Evolutionary conservation across 1,140 invertebrate species (phyloP).

Genomic region (Monomorium pharaonis): DNA sequence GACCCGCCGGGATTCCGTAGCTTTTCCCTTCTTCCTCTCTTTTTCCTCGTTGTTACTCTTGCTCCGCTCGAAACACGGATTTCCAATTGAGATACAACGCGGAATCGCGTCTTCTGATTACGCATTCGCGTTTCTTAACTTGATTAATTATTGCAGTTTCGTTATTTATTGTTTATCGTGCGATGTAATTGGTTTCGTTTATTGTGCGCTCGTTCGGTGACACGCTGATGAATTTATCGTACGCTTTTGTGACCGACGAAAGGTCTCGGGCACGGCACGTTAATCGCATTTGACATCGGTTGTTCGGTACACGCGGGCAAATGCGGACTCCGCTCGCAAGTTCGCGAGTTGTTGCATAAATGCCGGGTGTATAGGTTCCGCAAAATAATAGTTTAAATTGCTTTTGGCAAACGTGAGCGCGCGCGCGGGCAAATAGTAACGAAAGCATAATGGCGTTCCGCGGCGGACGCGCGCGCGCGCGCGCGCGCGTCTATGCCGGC

Average conservation of each 20-base stretch:
- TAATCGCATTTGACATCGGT: conserved; percentile 48
- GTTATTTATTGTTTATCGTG: neutral
- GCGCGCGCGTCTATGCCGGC: neutral
- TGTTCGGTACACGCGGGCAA: neutral
- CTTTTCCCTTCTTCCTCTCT: neutral
- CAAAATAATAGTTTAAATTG: conserved; percentile 60
- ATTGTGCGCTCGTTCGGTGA: neutral
- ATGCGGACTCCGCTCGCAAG: conserved; percentile 6
- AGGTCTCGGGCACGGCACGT: neutral
- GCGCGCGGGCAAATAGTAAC: conserved; percentile 34
- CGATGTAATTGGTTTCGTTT: neutral
- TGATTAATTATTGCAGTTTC: neutral
- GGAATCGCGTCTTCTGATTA: neutral
- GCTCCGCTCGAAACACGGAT: neutral
- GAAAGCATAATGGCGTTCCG: conserved; percentile 45
- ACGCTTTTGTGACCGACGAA: neutral
- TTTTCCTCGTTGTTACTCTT: neutral
- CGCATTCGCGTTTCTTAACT: neutral
- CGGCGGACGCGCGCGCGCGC: neutral
- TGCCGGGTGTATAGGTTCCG: neutral
- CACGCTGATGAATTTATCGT: conserved; percentile 17
- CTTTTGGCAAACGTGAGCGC: conserved; percentile 16
- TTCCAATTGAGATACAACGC: neutral
- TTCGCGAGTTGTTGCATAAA: conserved; percentile 31
- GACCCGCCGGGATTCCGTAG: neutral